Percentiles rank a stretch among this genome's conserved stretches.
Conservation (phyloP, 2,113 vertebrate species). For the Microcebus griseorufus region DNA sequence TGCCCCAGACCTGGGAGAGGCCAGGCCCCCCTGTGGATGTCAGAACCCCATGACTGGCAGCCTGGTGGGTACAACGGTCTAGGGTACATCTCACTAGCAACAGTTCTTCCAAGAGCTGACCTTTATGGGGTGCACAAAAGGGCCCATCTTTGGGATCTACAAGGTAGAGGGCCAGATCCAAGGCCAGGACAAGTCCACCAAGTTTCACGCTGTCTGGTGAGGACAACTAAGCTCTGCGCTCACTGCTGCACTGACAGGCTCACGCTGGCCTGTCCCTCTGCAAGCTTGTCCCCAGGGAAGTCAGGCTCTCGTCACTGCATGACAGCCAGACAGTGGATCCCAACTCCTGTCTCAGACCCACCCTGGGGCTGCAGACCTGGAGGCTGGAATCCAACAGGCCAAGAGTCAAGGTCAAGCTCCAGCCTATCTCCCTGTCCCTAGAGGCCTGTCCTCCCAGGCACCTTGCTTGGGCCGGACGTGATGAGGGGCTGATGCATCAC, state of each 20-base stretch:
- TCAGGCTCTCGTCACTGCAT: background rate
- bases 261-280: background rate
- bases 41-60: background rate
- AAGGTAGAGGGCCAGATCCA: background rate
- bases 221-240: rapidly evolving
- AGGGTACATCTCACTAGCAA: background rate
- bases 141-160: background rate
- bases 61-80: background rate
- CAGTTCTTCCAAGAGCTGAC: background rate
- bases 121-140: background rate
- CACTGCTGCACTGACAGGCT: rapidly evolving
- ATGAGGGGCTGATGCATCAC: background rate
- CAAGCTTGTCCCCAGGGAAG: background rate
- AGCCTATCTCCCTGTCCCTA: background rate
- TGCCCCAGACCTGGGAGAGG: background rate
- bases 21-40: background rate
- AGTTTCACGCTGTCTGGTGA: background rate
- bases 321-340: background rate
- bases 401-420: background rate
- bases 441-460: background rate
- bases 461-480: rapidly evolving
- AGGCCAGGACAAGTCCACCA: background rate
- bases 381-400: background rate
- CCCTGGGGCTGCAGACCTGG: background rate
- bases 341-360: background rate